Conservation (phyloP, 2,797 vertebrate genomes). For the Acanthiza pusilla region DNA sequence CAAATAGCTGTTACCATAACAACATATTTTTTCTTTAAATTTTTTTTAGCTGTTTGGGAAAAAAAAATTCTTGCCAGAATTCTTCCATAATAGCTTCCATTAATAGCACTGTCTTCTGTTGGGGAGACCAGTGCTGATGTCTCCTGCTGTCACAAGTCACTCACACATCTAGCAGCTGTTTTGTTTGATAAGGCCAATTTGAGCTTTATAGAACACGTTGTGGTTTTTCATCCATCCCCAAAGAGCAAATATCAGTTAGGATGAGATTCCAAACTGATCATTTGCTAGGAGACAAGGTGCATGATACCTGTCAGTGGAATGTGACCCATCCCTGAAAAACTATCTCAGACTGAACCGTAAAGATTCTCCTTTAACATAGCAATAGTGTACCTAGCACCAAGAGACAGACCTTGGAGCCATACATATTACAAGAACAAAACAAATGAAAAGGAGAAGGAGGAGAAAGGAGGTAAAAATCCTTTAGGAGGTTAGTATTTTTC, state of each 20-base stretch:
- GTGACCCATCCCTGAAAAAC: not conserved
- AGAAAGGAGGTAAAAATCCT: not conserved
- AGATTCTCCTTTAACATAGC: not conserved
- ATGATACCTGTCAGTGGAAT: constrained; percentile 7
- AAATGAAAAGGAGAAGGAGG: not conserved
- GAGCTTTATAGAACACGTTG: constrained; percentile 65
- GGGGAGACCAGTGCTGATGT: constrained; percentile 62
- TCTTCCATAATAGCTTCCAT: constrained; percentile 74
- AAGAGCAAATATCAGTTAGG: constrained; percentile 63
- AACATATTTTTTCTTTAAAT: constrained; percentile 67
- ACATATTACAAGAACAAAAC: not conserved
- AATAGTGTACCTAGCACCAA: not conserved
- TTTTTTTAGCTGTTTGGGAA: constrained; percentile 56
- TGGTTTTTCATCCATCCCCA: not conserved
- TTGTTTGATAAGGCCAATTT: constrained; percentile 72
- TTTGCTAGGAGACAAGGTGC: not conserved
- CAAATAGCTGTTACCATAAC: constrained; percentile 75
- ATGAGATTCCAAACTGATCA: constrained; percentile 17
- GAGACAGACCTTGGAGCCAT: not conserved
- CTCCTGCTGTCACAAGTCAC: constrained; percentile 73
- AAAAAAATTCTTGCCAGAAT: constrained; percentile 67
- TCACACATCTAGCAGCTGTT: constrained; percentile 69
- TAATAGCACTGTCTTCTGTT: constrained; percentile 70
- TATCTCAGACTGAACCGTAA: not conserved
- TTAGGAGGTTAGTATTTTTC: not conserved